phyloP scores from a whole-genome alignment of 2,113 vertebrate species.

The Chunga burmeisteri region DNA sequence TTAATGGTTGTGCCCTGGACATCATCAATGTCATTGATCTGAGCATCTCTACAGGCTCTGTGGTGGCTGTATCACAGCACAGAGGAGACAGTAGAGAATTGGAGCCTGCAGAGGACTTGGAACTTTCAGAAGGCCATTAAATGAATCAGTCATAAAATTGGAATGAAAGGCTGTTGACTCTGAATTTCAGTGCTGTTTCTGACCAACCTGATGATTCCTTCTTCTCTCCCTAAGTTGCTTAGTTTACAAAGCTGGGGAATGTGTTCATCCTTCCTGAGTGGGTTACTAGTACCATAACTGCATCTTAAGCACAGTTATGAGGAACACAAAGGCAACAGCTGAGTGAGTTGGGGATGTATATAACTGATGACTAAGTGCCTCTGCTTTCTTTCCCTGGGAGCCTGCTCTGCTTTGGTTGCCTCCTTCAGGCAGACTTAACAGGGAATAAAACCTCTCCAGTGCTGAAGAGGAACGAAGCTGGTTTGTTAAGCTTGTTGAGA shows the following conservation, averaged over 20 bases:
- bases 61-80: not conserved
- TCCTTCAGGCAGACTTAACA: not conserved
- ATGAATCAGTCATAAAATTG: not conserved
- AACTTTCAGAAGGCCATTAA: not conserved
- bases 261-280: not conserved
- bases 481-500: not conserved
- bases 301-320: not conserved
- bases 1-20: not conserved
- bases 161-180: not conserved
- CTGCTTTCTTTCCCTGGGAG: not conserved
- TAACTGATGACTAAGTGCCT: not conserved
- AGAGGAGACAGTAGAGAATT: not conserved
- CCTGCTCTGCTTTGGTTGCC: not conserved
- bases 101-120: not conserved
- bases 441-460: not conserved
- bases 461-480: not conserved
- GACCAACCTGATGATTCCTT: not conserved
- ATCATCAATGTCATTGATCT: not conserved
- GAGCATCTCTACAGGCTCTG: not conserved
- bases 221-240: not conserved
- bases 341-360: not conserved
- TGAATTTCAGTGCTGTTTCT: not conserved
- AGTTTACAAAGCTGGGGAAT: not conserved
- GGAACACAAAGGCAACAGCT: not conserved
- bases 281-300: not conserved